These are phyloP conservation scores for Bambusicola thoracicus DNA, from an alignment of 2,113 vertebrate species.

Conservation along the genomic window DNA sequence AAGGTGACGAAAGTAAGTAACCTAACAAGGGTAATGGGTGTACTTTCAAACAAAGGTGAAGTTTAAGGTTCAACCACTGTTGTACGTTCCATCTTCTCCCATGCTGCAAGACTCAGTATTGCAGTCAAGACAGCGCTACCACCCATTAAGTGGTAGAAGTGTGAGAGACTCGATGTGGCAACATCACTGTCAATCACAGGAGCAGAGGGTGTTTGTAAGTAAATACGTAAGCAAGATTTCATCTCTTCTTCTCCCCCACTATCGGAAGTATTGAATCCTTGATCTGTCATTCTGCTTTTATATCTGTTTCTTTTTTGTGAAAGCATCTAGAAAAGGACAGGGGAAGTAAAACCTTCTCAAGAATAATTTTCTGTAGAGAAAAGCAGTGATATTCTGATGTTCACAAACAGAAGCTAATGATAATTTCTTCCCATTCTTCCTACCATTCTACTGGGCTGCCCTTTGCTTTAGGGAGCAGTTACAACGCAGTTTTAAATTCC, in stretches of 20 bases:
- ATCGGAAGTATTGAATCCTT: neutral
- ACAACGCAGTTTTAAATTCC: neutral
- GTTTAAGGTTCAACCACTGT: slow-evolving; percentile 27
- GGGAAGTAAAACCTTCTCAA: neutral
- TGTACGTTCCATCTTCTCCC: slow-evolving; percentile 70
- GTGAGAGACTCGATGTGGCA: slow-evolving; percentile 17
- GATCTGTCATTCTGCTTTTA: slow-evolving; percentile 19
- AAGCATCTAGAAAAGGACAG: neutral
- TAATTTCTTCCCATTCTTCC: neutral
- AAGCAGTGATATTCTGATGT: neutral
- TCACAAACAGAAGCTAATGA: neutral
- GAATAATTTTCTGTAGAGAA: neutral
- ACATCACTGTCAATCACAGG: slow-evolving; percentile 69
- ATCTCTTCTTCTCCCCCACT: neutral
- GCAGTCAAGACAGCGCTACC: neutral
- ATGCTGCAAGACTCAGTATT: slow-evolving; percentile 40
- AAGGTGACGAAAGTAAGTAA: neutral
- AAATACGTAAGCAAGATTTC: neutral
- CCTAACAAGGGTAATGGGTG: neutral
- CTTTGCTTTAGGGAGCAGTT: neutral
- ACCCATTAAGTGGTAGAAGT: neutral
- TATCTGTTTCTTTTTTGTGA: neutral
- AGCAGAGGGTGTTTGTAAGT: slow-evolving; percentile 37
- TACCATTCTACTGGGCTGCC: neutral
- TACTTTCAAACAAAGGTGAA: neutral